Evolutionary conservation across 2,113 vertebrate genomes (phyloP).

Genomic region (Pomatostomus ruficeps): DNA sequence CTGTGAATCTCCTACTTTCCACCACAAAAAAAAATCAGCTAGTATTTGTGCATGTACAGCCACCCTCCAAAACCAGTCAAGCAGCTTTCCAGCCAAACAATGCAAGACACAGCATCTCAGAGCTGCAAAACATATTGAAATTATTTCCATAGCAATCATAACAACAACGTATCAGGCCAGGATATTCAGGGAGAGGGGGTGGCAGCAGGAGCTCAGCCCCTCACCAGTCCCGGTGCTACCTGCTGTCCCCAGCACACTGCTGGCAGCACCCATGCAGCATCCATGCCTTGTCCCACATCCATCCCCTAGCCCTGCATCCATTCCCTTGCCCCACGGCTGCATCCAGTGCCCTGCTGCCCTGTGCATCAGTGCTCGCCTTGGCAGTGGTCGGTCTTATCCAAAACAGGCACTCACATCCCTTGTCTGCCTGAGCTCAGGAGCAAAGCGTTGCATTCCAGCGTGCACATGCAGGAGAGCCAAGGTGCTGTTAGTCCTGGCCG

Average conservation of each 20-base stretch:
- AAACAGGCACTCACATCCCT: accelerated
- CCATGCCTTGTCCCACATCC: not conserved
- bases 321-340: accelerated
- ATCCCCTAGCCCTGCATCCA: not conserved
- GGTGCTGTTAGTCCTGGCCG: accelerated
- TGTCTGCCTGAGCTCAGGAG: accelerated
- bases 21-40: not conserved
- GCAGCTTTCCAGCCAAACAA: constrained; percentile 7
- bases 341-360: not conserved
- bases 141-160: constrained; percentile 29
- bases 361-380: accelerated
- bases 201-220: not conserved
- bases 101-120: not conserved
- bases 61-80: not conserved
- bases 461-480: accelerated
- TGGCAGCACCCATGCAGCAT: accelerated
- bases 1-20: constrained; percentile 32
- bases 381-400: accelerated
- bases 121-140: not conserved
- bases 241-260: accelerated
- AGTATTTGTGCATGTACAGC: not conserved
- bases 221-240: accelerated
- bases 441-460: accelerated
- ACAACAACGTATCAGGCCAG: not conserved
- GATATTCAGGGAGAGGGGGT: accelerated